These are phyloP conservation scores for Hypomesus transpacificus DNA, from an alignment of 2,113 vertebrate genomes.

Conservation along the genomic window DNA sequence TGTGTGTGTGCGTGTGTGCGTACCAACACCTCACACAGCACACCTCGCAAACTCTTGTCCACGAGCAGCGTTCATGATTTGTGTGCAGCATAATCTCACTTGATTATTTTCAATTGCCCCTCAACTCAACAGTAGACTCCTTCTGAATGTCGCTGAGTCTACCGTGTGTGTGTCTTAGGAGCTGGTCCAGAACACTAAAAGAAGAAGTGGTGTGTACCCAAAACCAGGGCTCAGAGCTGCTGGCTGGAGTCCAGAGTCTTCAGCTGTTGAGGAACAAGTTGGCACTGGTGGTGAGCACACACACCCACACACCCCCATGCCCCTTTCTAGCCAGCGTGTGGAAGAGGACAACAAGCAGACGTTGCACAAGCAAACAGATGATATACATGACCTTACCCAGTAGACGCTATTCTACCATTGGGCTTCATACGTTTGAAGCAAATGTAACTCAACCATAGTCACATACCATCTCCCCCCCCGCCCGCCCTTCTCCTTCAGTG, in stretches of 20 bases:
- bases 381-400: too few relatives aligned
- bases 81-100: too few relatives aligned
- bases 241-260: not conserved
- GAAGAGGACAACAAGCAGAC: too few relatives aligned
- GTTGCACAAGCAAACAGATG: not conserved
- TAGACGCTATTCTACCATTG: too few relatives aligned
- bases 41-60: too few relatives aligned
- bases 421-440: too few relatives aligned
- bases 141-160: not conserved
- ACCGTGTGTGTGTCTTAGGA: slow-evolving; percentile 21
- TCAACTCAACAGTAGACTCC: too few relatives aligned
- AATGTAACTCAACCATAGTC: not conserved
- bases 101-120: too few relatives aligned
- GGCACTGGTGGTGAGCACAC: not conserved
- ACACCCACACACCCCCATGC: not conserved
- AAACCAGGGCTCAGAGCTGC: not conserved
- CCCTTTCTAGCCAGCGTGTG: not conserved
- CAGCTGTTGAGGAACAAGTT: not conserved
- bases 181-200: not conserved
- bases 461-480: not conserved
- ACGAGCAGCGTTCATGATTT: too few relatives aligned
- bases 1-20: slow-evolving; percentile 19
- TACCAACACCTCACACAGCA: too few relatives aligned
- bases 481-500: not conserved
- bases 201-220: not conserved